Evolutionary conservation across 2,113 vertebrate genomes (phyloP).

Genomic region (Cyphomyrus discorhynchus): DNA sequence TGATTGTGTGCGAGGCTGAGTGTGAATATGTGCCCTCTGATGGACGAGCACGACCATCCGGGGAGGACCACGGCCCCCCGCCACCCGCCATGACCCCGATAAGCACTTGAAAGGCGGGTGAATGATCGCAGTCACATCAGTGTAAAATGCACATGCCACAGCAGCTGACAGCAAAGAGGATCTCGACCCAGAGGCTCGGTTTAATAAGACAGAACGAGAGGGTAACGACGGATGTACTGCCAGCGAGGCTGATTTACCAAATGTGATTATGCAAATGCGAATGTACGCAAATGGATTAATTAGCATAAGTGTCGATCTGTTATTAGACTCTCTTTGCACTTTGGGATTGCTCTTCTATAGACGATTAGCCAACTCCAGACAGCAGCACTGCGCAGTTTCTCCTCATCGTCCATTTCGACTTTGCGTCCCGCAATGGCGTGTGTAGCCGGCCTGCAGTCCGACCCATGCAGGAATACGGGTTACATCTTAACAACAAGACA

Average conservation of each 20-base stretch:
- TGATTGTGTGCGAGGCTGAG: background rate
- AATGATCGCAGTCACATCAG: background rate
- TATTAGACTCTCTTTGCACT: background rate
- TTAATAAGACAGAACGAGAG: background rate
- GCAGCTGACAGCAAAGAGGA: background rate
- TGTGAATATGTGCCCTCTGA: background rate
- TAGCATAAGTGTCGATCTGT: background rate
- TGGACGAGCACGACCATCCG: background rate
- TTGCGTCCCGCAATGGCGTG: background rate
- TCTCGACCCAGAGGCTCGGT: background rate
- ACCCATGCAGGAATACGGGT: background rate
- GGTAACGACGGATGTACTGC: background rate
- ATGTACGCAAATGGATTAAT: background rate
- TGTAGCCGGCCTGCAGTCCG: background rate
- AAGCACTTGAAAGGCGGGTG: background rate
- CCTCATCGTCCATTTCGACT: background rate
- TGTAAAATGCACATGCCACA: background rate
- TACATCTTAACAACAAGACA: background rate
- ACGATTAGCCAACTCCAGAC: background rate
- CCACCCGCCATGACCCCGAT: background rate
- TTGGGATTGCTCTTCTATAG: background rate
- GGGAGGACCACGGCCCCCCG: background rate
- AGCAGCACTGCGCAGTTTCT: background rate
- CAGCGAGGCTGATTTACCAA: background rate
- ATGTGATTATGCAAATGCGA: constrained; percentile 7